phyloP scores from a whole-genome alignment of 2,888 invertebrate genomes.

The Andrena fulva region DNA sequence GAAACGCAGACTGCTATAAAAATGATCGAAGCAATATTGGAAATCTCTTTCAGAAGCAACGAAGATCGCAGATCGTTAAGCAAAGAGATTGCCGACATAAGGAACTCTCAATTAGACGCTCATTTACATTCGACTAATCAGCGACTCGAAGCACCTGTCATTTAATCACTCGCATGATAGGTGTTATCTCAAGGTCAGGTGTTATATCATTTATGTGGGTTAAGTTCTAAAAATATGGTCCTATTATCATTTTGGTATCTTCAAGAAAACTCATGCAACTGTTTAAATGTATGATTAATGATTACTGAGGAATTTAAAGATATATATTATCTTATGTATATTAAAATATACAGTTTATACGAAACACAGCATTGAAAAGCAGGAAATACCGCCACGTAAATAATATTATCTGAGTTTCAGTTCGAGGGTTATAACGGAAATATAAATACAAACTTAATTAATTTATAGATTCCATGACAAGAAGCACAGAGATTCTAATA shows the following conservation, averaged over 20 bases:
- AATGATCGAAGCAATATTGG: slow-evolving; percentile 1
- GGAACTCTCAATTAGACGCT: slow-evolving; percentile 22
- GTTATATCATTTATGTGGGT: background rate
- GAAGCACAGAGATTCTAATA: no score
- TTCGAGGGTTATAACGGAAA: no score
- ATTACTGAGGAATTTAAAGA: no score
- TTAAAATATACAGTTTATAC: no score
- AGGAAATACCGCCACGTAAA: no score
- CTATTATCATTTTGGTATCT: background rate
- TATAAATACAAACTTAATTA: no score
- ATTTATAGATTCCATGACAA: no score
- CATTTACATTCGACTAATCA: slow-evolving; percentile 33
- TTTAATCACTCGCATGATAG: slow-evolving; percentile 13
- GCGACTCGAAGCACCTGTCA: background rate
- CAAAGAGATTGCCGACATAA: slow-evolving; percentile 17
- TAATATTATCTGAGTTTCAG: no score
- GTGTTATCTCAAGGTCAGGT: slow-evolving; percentile 2
- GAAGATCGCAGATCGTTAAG: background rate
- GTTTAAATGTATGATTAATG: no score
- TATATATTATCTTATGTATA: no score
- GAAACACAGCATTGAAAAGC: no score
- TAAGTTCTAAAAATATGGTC: background rate
- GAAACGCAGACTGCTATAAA: background rate
- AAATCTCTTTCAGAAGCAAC: background rate
- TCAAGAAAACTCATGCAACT: background rate